phyloP scores from a whole-genome alignment of 2,113 vertebrate genomes.

The Notarius lentiginosus region DNA sequence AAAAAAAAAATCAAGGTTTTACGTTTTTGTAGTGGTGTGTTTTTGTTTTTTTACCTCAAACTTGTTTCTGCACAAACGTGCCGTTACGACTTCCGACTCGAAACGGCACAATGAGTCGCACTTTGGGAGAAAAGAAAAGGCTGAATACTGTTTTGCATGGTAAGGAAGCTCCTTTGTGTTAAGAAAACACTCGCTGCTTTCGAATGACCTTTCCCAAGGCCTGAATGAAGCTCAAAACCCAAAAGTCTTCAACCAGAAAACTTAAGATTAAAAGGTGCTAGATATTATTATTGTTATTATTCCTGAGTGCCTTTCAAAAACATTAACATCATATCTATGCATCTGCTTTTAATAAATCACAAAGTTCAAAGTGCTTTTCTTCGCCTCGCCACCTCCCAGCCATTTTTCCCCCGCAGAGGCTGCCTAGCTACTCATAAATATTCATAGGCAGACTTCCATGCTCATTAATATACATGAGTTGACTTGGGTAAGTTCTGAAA shows the following conservation, averaged over 20 bases:
- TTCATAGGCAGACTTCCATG: neutral
- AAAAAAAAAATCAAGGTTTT: neutral
- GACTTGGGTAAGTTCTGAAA: neutral
- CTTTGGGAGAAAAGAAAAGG: neutral
- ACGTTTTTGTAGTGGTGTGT: too few species aligned
- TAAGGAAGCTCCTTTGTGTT: slow-evolving; percentile 17
- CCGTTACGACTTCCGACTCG: neutral
- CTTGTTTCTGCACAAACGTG: neutral
- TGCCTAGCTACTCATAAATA: neutral
- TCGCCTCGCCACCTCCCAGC: neutral
- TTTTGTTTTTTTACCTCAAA: neutral
- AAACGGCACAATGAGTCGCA: neutral
- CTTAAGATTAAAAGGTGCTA: neutral
- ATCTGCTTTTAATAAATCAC: too few species aligned
- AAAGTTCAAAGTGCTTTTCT: neutral
- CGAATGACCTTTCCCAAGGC: slow-evolving; percentile 41
- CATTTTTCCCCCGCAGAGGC: too few species aligned
- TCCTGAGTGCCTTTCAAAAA: neutral
- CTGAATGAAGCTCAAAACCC: neutral
- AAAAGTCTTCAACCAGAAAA: neutral
- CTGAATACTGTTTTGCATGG: slow-evolving; percentile 7
- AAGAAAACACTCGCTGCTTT: slow-evolving; percentile 1
- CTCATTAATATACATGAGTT: slow-evolving; percentile 11
- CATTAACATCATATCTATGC: too few species aligned
- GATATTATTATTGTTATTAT: neutral